A percentile compares a stretch with the other conserved stretches of the same genome.
Conservation (phyloP, 2,113 vertebrate species). For the Lichenostomus cassidix region DNA sequence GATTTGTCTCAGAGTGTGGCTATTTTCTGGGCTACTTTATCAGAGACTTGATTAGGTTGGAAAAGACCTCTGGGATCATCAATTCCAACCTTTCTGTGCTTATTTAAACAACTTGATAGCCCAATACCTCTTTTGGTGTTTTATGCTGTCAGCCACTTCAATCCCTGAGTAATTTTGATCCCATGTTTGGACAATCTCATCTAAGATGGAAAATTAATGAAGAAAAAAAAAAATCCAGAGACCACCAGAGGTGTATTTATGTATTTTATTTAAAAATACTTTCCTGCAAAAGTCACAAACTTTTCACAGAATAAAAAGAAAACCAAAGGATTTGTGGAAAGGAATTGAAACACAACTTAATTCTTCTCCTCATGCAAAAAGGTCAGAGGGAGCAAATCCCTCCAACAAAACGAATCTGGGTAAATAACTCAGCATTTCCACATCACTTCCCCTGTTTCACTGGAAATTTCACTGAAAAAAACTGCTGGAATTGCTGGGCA, state of each 20-base stretch:
- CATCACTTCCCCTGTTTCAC: background rate
- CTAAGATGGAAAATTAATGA: background rate
- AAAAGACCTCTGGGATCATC: background rate
- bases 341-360: background rate
- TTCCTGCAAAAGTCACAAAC: background rate
- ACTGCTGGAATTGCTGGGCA: background rate
- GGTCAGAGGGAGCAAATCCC: slow-evolving; percentile 12
- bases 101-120: background rate
- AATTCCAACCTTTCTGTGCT: background rate
- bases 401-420: background rate
- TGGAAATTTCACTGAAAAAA: too few relatives aligned
- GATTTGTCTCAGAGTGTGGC: background rate
- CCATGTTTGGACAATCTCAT: background rate
- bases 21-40: background rate
- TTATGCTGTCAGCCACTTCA: background rate
- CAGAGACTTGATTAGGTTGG: background rate
- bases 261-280: background rate
- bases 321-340: background rate
- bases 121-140: background rate
- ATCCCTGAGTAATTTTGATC: background rate
- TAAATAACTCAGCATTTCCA: slow-evolving; percentile 38
- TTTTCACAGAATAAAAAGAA: background rate
- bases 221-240: background rate
- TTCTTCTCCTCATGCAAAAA: background rate
- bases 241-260: background rate